Evolutionary conservation across 2,113 vertebrate genomes (phyloP).

Genomic region (Helogale parvula): DNA sequence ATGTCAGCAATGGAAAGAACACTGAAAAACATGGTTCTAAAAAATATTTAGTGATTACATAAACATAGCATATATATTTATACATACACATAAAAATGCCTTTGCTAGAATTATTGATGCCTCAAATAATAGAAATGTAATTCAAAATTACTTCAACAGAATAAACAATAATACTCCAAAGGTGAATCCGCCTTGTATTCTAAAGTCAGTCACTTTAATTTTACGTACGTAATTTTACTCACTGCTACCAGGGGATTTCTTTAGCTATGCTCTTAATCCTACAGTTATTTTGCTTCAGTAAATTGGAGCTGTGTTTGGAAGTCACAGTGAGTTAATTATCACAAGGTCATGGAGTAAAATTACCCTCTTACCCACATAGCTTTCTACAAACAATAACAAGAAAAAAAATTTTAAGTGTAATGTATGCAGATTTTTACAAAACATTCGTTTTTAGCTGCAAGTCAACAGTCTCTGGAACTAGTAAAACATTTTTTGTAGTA

Average conservation of each 20-base stretch:
- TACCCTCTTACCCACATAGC: conserved; percentile 10
- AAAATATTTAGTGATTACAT: not conserved
- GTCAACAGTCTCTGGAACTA: not conserved
- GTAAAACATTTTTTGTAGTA: conserved; percentile 20
- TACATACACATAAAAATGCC: not conserved
- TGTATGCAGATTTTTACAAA: not conserved
- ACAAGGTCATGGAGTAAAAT: conserved; percentile 36
- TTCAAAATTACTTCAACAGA: conserved; percentile 44
- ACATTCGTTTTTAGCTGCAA: not conserved
- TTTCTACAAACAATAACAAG: conserved; percentile 1
- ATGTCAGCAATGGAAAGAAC: not conserved
- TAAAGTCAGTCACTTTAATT: conserved; percentile 29
- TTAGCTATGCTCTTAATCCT: not conserved
- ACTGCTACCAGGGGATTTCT: not conserved
- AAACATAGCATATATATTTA: conserved; percentile 10
- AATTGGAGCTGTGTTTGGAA: conserved; percentile 33
- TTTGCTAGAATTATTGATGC: conserved; percentile 20
- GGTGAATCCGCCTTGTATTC: not conserved
- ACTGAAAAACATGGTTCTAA: not conserved
- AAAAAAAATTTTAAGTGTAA: not conserved
- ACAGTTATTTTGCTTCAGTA: conserved; percentile 30
- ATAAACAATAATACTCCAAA: not conserved
- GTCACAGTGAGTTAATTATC: conserved; percentile 24
- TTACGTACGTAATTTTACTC: not conserved
- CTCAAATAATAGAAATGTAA: conserved; percentile 8